Evolutionary conservation across 2,888 invertebrate species (phyloP), one percentile per base, ranked within the genome.

Genomic region (Alloplasta piceator): DNA sequence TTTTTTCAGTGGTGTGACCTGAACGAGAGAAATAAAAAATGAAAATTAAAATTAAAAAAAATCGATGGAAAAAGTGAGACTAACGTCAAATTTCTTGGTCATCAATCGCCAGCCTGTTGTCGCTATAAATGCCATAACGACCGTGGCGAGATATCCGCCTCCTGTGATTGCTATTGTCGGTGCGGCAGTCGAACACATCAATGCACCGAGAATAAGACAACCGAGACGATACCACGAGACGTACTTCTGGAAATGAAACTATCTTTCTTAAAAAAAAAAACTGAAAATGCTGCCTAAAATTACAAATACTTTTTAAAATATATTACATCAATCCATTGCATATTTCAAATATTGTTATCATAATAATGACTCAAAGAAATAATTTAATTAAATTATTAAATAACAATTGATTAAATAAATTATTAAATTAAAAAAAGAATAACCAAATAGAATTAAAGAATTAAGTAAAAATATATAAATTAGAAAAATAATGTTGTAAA

Each of bases 91-190:
- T 4, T 85, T 83, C 5, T 67, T 70, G 4, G 87, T 82, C 12
- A 89, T 79, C 6, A 89, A 67, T 77, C 86, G 85, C 91, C 91
- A 91, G 7, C 90, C 90, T 0, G 86, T 87, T 16, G 89, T 87
- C 3, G 91, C 87, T 61, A 90, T 83, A 67, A 90, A 88, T 1
- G 91, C 85, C 84, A 91, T 84, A 9, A 90, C 80, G 12, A 91
- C 84, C 5, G 86, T 85, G 0, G 95, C 94, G 72, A 96, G 92
- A 64, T 94, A 92, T 68, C 96, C 95, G 64, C 95, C 95, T 68
- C 94, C 93, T 66, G 91, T 89, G n/a, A 90, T 63, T 0, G 86
- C 73, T 6, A 90, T 16, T 38, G 81, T 86, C 6, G 86, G 83
- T 6, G 89, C 85, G 12, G 85, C 87, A 0, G 85, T 81, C 9